Evolutionary conservation across 2,113 vertebrate genomes (phyloP).

Genomic region (Ovis aries): ARS-UI_Ramb_v3.0 NC_056058.1:98635501-98636000

Average conservation of each 20-base stretch:
- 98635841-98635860: background rate
- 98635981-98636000: background rate
- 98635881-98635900: background rate
- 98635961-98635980: background rate
- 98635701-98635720: background rate
- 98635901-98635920: background rate
- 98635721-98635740: background rate
- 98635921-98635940: background rate
- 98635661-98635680: background rate
- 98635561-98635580: background rate
- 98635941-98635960: background rate
- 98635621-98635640: background rate
- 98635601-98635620: background rate
- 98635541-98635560: conserved; percentile 16
- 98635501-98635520: conserved; percentile 21
- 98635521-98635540: conserved; percentile 7
- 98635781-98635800: background rate
- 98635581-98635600: background rate
- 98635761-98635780: background rate
- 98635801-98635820: background rate
- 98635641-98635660: background rate
- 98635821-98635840: background rate
- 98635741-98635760: background rate
- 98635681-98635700: background rate
- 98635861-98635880: background rate